Percentiles rank a stretch among this genome's conserved stretches.
phyloP scores from a whole-genome alignment of 2,797 vertebrate genomes.

The Sebastes taczanowskii region DNA sequence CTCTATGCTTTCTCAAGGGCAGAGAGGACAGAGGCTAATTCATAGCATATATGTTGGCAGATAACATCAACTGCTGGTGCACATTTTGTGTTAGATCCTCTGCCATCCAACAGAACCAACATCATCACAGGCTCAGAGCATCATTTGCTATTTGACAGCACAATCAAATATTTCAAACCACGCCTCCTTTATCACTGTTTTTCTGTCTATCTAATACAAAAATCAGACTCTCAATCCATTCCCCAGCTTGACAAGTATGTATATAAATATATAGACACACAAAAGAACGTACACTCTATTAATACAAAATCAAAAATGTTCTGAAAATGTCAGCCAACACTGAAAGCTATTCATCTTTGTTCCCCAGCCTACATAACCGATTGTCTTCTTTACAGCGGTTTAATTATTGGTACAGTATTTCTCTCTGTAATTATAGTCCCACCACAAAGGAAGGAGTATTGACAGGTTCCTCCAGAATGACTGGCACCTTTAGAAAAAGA shows the following conservation, averaged over 20 bases:
- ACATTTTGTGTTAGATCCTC: not conserved
- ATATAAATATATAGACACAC: not conserved
- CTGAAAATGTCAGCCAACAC: slow-evolving; percentile 12
- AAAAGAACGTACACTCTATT: not conserved
- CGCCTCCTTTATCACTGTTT: not conserved
- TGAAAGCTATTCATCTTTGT: slow-evolving; percentile 27
- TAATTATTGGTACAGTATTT: slow-evolving; percentile 25
- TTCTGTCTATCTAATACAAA: not conserved
- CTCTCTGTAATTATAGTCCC: slow-evolving; percentile 30
- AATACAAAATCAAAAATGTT: not conserved
- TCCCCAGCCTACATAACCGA: slow-evolving; percentile 17
- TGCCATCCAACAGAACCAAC: not conserved
- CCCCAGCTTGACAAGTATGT: not conserved
- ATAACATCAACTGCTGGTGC: not conserved
- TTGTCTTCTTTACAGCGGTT: slow-evolving; percentile 24
- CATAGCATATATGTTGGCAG: not conserved
- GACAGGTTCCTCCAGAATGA: slow-evolving; percentile 4
- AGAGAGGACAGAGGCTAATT: slow-evolving; percentile 15
- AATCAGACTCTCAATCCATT: not conserved
- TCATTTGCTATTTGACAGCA: slow-evolving; percentile 5
- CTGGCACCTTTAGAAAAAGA: slow-evolving; percentile 17
- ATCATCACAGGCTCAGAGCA: not conserved
- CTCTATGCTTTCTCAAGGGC: slow-evolving; percentile 49
- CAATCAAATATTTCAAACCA: not conserved
- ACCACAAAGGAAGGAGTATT: slow-evolving; percentile 8